Evolutionary conservation across 2,113 vertebrate species (phyloP), one percentile per base, ranked within the genome.

Genomic region (Motacilla tschutschensis): DNA sequence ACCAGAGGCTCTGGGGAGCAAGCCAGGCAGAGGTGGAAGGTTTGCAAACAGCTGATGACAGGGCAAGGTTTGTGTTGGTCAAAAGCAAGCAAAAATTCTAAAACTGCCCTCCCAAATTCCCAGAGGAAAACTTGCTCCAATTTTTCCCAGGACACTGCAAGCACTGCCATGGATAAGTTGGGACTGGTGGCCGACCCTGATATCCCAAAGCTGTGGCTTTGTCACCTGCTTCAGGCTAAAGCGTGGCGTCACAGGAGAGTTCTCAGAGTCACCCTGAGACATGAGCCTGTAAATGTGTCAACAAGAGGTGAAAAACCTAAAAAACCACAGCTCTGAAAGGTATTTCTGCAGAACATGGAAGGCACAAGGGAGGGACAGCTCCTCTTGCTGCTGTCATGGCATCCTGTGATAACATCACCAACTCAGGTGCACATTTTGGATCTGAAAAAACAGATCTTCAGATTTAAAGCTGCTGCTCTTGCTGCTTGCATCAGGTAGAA

Each of bases 381-480:
- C 15, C 7, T 22, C 28, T 43, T 8, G 0, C 26, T 2, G 3
- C 8, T 33, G 0, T 35, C 41, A 1, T 1, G 16, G 33, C 22
- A 29, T 46, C 20, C 38, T 79, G 21, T 16, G 55, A 5, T 14
- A 53, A 65, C 29, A 58, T 12, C 9, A 10, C 9, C 28, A 17
- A 2, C 29, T 60, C 24, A 13, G 31, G 14, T 24, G 28, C 17
- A 38, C 31, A 2, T 36, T 73, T 62, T 35, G 22, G 9, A 13
- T 64, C 55, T 69, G 54, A 24, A 54, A 58, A 72, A 6, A 2
- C 14, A 26, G 43, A 22, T 51, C 35, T 59, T 79, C 35, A 17
- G 10, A 29, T 35, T 38, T 24, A 72, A 71, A 76, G 14, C 47
- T 35, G 3, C 31, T 66, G 7, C 28, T 63, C 15, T 15, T 55